Percentiles rank a stretch among this genome's conserved stretches.
phyloP scores from a whole-genome alignment of 2,797 vertebrate species.

The Semotilus atromaculatus region DNA sequence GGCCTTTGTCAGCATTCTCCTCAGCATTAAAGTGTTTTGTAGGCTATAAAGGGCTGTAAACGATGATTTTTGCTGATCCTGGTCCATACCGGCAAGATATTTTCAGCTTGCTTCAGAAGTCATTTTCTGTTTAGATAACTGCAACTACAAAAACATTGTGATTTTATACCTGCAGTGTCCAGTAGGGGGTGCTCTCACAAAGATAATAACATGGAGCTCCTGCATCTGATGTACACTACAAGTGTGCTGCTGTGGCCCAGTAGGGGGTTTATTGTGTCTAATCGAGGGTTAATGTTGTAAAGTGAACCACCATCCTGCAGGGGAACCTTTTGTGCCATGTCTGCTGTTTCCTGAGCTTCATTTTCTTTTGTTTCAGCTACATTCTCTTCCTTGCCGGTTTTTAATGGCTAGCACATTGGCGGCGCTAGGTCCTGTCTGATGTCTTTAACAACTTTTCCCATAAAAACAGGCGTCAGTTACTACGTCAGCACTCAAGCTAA shows the following conservation, averaged over 20 bases:
- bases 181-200: slow-evolving; percentile 60
- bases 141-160: background rate
- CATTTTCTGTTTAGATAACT: background rate
- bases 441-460: slow-evolving; percentile 42
- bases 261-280: background rate
- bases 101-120: background rate
- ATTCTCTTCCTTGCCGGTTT: slow-evolving; percentile 24
- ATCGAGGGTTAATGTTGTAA: slow-evolving; percentile 31
- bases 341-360: slow-evolving; percentile 36
- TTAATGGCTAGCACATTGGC: slow-evolving; percentile 41
- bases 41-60: background rate
- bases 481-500: slow-evolving; percentile 30
- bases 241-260: background rate
- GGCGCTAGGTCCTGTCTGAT: slow-evolving; percentile 12
- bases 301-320: slow-evolving; percentile 9
- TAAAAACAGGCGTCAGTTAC: slow-evolving; percentile 44
- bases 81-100: background rate
- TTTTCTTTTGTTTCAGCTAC: slow-evolving; percentile 26
- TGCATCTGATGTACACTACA: background rate
- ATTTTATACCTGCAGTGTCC: slow-evolving; percentile 22
- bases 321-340: slow-evolving; percentile 2
- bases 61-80: background rate
- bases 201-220: slow-evolving; percentile 9
- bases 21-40: background rate
- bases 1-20: background rate